phyloP scores from a whole-genome alignment of 2,888 invertebrate species.

The Zelleria hepariella region DNA sequence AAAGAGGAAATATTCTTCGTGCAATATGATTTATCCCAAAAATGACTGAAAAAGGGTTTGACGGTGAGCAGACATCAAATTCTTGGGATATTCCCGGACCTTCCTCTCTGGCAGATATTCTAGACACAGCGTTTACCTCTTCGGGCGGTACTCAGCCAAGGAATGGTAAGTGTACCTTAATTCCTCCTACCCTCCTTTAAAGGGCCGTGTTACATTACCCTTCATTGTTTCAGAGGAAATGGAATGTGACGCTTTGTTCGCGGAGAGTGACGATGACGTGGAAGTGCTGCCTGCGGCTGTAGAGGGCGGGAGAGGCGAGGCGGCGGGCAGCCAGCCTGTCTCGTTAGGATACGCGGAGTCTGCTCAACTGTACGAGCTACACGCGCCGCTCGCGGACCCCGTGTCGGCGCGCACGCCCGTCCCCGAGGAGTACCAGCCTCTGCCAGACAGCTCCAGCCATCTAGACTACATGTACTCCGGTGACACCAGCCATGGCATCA shows the following conservation, averaged over 20 bases:
- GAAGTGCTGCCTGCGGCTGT: slow-evolving; percentile 45
- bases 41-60: slow-evolving; percentile 58
- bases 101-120: slow-evolving; percentile 74
- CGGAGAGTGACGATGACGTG: slow-evolving; percentile 76
- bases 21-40: slow-evolving; percentile 29
- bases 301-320: slow-evolving; percentile 18
- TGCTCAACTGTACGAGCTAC: slow-evolving; percentile 41
- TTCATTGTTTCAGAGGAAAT: slow-evolving; percentile 67
- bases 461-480: slow-evolving; percentile 43
- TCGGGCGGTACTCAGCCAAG: slow-evolving; percentile 54
- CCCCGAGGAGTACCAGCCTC: slow-evolving; percentile 61
- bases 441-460: slow-evolving; percentile 59
- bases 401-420: slow-evolving; percentile 52
- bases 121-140: slow-evolving; percentile 75
- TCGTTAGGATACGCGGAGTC: slow-evolving; percentile 53
- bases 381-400: slow-evolving; percentile 39
- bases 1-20: background rate
- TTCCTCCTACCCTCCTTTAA: background rate
- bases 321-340: slow-evolving; percentile 8
- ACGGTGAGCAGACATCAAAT: slow-evolving; percentile 45
- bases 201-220: background rate
- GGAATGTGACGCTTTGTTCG: slow-evolving; percentile 76
- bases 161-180: slow-evolving; percentile 37
- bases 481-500: slow-evolving; percentile 25
- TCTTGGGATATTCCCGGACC: slow-evolving; percentile 62